These are phyloP conservation scores for Drosophila guanche DNA, from an alignment of 1,140 invertebrate genomes.

Conservation along the genomic window DNA sequence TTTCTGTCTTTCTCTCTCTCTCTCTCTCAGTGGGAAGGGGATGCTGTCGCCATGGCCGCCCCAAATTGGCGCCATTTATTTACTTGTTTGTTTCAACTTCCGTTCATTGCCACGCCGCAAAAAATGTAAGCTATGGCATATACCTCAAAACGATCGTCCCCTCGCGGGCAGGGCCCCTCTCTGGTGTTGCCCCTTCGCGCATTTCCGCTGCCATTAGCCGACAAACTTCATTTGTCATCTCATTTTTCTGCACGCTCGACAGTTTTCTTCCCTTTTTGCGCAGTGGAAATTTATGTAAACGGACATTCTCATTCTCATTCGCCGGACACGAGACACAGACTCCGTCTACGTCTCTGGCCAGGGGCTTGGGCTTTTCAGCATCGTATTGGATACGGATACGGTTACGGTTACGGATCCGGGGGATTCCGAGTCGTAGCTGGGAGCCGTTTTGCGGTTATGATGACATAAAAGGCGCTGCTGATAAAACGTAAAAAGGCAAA, in stretches of 20 bases:
- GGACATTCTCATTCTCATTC: slow-evolving; percentile 71
- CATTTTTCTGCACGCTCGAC: slow-evolving; percentile 81
- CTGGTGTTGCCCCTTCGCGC: slow-evolving; percentile 27
- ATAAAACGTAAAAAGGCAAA: slow-evolving; percentile 68
- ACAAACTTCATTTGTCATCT: slow-evolving; percentile 82
- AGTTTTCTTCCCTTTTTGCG: slow-evolving; percentile 72
- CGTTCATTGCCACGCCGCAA: slow-evolving; percentile 81
- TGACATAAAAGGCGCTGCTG: slow-evolving; percentile 78
- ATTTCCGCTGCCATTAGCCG: slow-evolving; percentile 80
- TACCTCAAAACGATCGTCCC: slow-evolving; percentile 55
- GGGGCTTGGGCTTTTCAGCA: slow-evolving; percentile 16
- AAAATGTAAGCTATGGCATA: slow-evolving; percentile 69
- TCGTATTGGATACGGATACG: slow-evolving; percentile 1
- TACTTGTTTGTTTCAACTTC: slow-evolving; percentile 82
- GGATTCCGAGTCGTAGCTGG: slow-evolving; percentile 17
- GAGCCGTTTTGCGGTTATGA: slow-evolving; percentile 72
- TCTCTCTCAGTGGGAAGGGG: background rate
- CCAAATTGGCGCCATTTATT: slow-evolving; percentile 81
- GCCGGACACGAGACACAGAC: slow-evolving; percentile 25
- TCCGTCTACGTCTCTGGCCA: slow-evolving; percentile 32
- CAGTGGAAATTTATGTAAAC: slow-evolving; percentile 79
- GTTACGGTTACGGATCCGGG: slow-evolving; percentile 4
- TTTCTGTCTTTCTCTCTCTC: too few species aligned
- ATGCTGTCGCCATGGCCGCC: slow-evolving; percentile 45
- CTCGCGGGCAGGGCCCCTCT: background rate